These are phyloP conservation scores for Drosophila nigritarsus DNA, from an alignment of 2,888 invertebrate species.

Conservation along the genomic window DNA sequence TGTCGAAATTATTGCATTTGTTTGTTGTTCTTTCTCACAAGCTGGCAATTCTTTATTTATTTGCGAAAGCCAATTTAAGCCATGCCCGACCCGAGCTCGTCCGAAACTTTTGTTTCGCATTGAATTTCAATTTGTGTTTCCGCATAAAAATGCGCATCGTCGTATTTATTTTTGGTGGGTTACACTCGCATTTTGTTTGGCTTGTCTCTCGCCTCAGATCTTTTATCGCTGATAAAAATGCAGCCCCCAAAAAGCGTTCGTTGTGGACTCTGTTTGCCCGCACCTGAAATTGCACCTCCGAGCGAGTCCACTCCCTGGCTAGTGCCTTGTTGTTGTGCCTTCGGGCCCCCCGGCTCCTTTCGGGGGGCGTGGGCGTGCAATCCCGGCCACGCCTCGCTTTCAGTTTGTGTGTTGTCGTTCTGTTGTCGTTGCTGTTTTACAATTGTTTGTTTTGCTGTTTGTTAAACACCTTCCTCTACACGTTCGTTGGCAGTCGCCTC, in stretches of 20 bases:
- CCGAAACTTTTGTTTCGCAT: slow-evolving; percentile 65
- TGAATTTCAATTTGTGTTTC: slow-evolving; percentile 82
- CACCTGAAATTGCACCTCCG: slow-evolving; percentile 48
- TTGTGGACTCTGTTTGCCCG: slow-evolving; percentile 37
- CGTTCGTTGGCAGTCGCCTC: slow-evolving; percentile 71
- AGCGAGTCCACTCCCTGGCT: slow-evolving; percentile 49
- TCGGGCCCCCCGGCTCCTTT: slow-evolving; percentile 27
- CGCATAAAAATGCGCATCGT: slow-evolving; percentile 71
- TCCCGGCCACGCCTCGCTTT: slow-evolving; percentile 68
- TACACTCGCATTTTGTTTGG: slow-evolving; percentile 56
- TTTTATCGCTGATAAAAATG: slow-evolving; percentile 77
- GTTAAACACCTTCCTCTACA: slow-evolving; percentile 84
- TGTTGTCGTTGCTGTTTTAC: slow-evolving; percentile 72
- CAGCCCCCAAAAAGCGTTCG: slow-evolving; percentile 43
- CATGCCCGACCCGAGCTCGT: slow-evolving; percentile 33
- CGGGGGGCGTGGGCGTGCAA: slow-evolving; percentile 67
- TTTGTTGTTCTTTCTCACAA: slow-evolving; percentile 56
- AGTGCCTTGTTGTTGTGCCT: slow-evolving; percentile 14
- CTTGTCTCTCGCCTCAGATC: slow-evolving; percentile 67
- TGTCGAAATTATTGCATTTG: slow-evolving; percentile 40
- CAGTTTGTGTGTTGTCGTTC: slow-evolving; percentile 46
- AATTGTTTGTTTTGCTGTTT: slow-evolving; percentile 84
- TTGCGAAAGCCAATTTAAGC: slow-evolving; percentile 75
- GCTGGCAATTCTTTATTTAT: slow-evolving; percentile 64
- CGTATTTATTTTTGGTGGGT: slow-evolving; percentile 73